Conservation (phyloP, 2,888 invertebrate species). For the Bellardia bayeri region DNA sequence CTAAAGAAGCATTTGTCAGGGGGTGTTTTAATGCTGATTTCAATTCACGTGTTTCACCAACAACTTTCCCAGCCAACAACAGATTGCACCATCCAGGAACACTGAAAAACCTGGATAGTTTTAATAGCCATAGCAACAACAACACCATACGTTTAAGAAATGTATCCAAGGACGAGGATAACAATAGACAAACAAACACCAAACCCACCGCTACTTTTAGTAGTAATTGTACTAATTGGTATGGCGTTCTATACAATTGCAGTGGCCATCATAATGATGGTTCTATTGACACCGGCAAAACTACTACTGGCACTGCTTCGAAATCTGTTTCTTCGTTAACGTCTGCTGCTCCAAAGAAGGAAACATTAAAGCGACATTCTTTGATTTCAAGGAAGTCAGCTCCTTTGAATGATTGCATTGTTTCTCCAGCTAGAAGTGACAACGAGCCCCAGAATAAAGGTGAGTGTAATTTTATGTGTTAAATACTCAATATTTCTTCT, state of each 20-base stretch:
- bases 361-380: slow-evolving; percentile 69
- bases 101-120: slow-evolving; percentile 7
- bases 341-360: slow-evolving; percentile 67
- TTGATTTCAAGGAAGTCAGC: slow-evolving; percentile 25
- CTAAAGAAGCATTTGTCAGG: slow-evolving; percentile 6
- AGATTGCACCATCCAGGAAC: background rate
- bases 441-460: slow-evolving; percentile 55
- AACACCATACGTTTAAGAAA: background rate
- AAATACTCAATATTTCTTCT: background rate
- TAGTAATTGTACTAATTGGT: slow-evolving; percentile 78
- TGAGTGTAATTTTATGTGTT: slow-evolving; percentile 43
- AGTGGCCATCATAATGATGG: slow-evolving; percentile 63
- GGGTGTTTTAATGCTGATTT: slow-evolving; percentile 43
- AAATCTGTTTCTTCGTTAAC: background rate
- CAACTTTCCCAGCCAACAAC: background rate
- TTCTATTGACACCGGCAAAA: slow-evolving; percentile 70
- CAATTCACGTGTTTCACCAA: slow-evolving; percentile 40
- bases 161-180: background rate
- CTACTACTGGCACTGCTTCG: slow-evolving; percentile 52
- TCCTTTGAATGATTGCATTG: background rate
- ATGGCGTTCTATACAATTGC: slow-evolving; percentile 77
- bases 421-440: slow-evolving; percentile 45
- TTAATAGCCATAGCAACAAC: background rate
- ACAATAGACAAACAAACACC: background rate
- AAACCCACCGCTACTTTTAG: slow-evolving; percentile 1